phyloP scores from a whole-genome alignment of 2,113 vertebrate species.

The Microtus richardsoni region DNA sequence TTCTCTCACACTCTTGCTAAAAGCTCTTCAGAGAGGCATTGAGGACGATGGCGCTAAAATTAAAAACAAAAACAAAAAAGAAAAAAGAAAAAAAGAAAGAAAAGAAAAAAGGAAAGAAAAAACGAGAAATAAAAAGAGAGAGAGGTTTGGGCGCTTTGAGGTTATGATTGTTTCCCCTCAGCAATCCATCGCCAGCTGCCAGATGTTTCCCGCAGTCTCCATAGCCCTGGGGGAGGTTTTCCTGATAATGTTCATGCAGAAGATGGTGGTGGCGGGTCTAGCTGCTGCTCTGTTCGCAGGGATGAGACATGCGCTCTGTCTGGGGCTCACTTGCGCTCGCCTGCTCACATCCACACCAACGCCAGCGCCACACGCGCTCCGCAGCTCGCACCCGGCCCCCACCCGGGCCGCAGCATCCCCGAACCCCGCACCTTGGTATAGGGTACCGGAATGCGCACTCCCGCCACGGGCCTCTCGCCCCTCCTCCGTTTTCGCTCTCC shows the following conservation, averaged over 20 bases:
- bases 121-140: not conserved
- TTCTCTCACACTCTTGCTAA: slow-evolving; percentile 85
- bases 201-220: slow-evolving; percentile 94
- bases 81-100: slow-evolving; percentile 18
- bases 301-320: slow-evolving; percentile 93
- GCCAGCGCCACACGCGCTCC: slow-evolving; percentile 29
- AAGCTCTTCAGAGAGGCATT: slow-evolving; percentile 94
- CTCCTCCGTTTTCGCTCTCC: not conserved
- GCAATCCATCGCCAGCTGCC: slow-evolving; percentile 89
- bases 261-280: slow-evolving; percentile 88
- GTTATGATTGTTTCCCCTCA: slow-evolving; percentile 73
- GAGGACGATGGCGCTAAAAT: slow-evolving; percentile 87
- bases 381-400: not conserved
- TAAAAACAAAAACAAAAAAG: slow-evolving; percentile 73
- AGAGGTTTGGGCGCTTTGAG: not conserved
- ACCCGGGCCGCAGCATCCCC: not conserved
- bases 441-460: not conserved
- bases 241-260: slow-evolving; percentile 90
- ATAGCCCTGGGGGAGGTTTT: slow-evolving; percentile 89
- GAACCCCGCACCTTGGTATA: not conserved
- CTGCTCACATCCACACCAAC: slow-evolving; percentile 43
- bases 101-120: not conserved
- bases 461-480: not conserved
- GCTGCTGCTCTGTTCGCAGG: slow-evolving; percentile 85
- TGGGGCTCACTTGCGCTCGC: slow-evolving; percentile 76